phyloP scores from a whole-genome alignment of 2,113 vertebrate species.

The Hyaena hyaena region DNA sequence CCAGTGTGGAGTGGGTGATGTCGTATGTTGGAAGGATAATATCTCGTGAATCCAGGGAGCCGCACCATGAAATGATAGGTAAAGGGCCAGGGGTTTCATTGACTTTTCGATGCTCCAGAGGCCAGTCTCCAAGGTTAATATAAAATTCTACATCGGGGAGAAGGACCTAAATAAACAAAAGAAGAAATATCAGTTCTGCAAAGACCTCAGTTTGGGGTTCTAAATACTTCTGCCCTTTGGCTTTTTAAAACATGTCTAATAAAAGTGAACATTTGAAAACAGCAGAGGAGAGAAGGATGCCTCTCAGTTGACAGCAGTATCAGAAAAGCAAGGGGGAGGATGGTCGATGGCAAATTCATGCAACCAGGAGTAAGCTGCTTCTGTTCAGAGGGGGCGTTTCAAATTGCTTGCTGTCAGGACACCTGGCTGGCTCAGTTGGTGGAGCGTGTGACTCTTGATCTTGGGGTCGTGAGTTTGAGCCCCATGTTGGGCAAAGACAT shows the following conservation, averaged over 20 bases:
- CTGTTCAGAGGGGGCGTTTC: neutral
- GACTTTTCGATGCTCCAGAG: constrained; percentile 89
- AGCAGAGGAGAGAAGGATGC: neutral
- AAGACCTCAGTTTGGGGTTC: neutral
- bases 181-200: neutral
- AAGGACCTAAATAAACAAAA: constrained; percentile 85
- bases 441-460: neutral
- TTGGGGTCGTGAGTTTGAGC: neutral
- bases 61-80: constrained; percentile 96
- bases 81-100: constrained; percentile 88
- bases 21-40: constrained; percentile 95
- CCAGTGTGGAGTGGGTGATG: constrained; percentile 94
- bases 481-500: neutral
- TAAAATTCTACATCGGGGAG: constrained; percentile 95
- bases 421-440: neutral
- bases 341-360: neutral
- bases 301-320: neutral
- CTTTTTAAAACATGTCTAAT: constrained; percentile 9
- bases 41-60: constrained; percentile 92
- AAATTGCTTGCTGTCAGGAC: neutral
- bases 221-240: neutral
- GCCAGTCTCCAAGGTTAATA: constrained; percentile 96
- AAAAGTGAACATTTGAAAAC: neutral
- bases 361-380: neutral
- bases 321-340: neutral